phyloP scores from a whole-genome alignment of 2,113 vertebrate genomes.

The Corythoichthys haematopterus region DNA sequence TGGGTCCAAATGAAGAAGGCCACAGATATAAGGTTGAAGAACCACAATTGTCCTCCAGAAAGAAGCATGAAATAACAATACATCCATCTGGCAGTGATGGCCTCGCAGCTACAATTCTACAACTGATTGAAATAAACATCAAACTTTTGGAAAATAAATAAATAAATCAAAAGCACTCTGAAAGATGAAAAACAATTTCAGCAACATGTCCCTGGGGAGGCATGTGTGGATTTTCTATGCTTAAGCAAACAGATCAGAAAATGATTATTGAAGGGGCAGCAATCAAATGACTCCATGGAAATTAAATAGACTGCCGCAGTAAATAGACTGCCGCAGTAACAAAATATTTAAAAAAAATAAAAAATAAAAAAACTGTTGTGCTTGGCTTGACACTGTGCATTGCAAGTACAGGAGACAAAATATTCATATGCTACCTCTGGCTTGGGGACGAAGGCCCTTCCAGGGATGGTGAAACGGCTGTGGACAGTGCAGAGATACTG shows the following conservation, averaged over 20 bases:
- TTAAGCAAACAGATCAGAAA: slow-evolving; percentile 2
- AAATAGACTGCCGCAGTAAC: not conserved
- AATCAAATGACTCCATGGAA: not conserved
- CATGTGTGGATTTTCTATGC: not conserved
- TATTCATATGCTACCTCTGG: slow-evolving; percentile 78
- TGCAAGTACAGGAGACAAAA: not conserved
- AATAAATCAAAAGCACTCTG: slow-evolving; percentile 4
- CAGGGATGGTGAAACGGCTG: slow-evolving; percentile 84
- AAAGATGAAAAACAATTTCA: slow-evolving; percentile 8
- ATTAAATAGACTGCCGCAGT: not conserved
- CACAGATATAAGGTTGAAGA: slow-evolving; percentile 12
- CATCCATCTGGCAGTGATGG: slow-evolving; percentile 4
- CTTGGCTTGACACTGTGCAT: not conserved
- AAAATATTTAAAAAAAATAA: slow-evolving; percentile 3
- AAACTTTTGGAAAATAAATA: not conserved
- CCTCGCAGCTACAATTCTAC: slow-evolving; percentile 1
- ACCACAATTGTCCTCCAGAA: not conserved
- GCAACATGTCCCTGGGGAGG: not conserved
- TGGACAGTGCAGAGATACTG: slow-evolving; percentile 86
- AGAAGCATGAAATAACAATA: slow-evolving; percentile 16
- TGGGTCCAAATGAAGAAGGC: slow-evolving; percentile 31
- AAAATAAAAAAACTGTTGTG: not conserved
- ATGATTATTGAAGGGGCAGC: slow-evolving; percentile 3
- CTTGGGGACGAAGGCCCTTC: slow-evolving; percentile 88
- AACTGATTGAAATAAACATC: slow-evolving; percentile 7